phyloP scores from a whole-genome alignment of 2,888 invertebrate genomes.

The Temnothorax unifasciatus region DNA sequence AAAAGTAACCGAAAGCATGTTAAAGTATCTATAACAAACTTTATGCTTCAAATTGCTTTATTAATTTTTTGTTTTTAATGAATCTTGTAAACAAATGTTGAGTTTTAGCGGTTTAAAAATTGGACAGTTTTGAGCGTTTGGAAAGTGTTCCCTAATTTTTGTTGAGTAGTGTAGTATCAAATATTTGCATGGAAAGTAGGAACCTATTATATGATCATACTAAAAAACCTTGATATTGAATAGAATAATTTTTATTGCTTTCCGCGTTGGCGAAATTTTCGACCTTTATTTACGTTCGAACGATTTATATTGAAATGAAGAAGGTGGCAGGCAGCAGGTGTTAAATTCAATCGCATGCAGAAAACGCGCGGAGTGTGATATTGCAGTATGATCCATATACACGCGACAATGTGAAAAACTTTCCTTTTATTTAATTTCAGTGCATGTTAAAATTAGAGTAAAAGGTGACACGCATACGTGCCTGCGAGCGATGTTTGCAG shows the following conservation, averaged over 20 bases:
- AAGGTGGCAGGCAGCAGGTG: slow-evolving; percentile 15
- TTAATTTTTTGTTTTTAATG: too few relatives aligned
- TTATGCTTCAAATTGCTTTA: too few relatives aligned
- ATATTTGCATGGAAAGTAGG: neutral
- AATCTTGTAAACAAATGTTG: too few relatives aligned
- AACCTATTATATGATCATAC: neutral
- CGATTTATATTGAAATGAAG: slow-evolving; percentile 7
- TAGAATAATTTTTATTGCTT: slow-evolving; percentile 10
- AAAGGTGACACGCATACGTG: neutral
- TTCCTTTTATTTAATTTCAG: slow-evolving; percentile 24
- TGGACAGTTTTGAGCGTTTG: too few relatives aligned
- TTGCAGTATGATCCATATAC: neutral
- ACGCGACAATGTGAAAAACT: neutral
- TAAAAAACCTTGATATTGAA: neutral
- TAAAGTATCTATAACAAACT: too few relatives aligned
- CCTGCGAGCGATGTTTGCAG: neutral
- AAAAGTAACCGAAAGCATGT: too few relatives aligned
- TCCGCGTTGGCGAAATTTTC: neutral
- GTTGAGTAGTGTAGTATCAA: too few relatives aligned
- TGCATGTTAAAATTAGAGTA: slow-evolving; percentile 31
- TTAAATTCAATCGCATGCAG: slow-evolving; percentile 13
- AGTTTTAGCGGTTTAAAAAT: too few relatives aligned
- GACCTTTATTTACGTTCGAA: neutral
- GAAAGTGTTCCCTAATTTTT: too few relatives aligned
- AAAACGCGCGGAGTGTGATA: neutral